Conservation (phyloP, 2,888 invertebrate species). For the Acheta domesticus region DNA sequence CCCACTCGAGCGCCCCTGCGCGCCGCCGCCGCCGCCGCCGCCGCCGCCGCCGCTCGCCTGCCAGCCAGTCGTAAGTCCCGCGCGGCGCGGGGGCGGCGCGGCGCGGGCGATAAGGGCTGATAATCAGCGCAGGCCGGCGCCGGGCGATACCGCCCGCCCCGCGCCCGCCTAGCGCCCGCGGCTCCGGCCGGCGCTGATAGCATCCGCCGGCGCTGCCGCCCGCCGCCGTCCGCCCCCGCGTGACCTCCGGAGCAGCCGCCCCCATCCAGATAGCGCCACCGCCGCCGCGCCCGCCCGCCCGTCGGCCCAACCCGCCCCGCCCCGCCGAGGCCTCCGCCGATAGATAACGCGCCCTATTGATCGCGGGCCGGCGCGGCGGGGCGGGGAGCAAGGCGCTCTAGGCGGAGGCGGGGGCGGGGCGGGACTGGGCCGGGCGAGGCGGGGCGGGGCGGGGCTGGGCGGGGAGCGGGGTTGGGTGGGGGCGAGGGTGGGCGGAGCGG, state of each 20-base stretch:
- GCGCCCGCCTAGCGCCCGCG: background rate
- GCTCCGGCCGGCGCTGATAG: conserved; percentile 18
- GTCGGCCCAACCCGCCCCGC: background rate
- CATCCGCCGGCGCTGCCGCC: background rate
- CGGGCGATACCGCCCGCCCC: background rate
- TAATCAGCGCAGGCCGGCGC: background rate
- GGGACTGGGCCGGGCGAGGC: no score
- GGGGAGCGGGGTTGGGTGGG: no score
- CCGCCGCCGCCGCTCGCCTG: background rate
- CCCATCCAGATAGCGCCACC: background rate
- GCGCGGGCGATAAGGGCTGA: conserved; percentile 7
- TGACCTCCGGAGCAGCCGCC: background rate
- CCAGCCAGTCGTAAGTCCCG: background rate
- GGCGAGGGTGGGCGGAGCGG: no score
- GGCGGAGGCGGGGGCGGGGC: no score
- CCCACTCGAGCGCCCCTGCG: background rate
- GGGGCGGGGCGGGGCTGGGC: no score
- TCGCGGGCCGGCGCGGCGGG: background rate
- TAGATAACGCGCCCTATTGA: background rate
- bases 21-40: background rate
- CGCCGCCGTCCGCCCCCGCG: background rate
- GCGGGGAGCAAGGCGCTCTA: no score
- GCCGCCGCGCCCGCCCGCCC: background rate
- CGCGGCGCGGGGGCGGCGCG: background rate
- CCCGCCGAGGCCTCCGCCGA: background rate